Percentiles rank a stretch among this genome's conserved stretches.
Evolutionary conservation across 2,113 vertebrate species (phyloP).

Genomic region (Dinomys branickii): DNA sequence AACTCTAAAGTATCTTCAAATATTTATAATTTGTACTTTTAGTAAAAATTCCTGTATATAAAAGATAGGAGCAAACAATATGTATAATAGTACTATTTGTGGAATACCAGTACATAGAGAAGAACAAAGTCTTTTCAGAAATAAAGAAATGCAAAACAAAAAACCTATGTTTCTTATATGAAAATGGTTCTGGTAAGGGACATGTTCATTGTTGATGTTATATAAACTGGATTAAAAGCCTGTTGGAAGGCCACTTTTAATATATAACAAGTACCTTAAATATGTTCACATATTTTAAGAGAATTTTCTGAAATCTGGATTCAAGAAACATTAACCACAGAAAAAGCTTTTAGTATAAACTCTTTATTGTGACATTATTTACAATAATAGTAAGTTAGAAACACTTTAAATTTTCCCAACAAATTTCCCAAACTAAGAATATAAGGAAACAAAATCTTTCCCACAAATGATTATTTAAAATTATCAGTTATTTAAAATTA

Average conservation of each 20-base stretch:
- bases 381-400: constrained; percentile 32
- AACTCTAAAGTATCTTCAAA: not conserved
- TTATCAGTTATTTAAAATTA: not conserved
- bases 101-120: not conserved
- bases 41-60: not conserved
- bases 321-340: not conserved
- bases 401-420: not conserved
- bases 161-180: not conserved
- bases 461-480: not conserved
- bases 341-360: not conserved
- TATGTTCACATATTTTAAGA: constrained; percentile 24
- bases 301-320: constrained; percentile 31
- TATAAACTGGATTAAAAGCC: not conserved
- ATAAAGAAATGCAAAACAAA: not conserved
- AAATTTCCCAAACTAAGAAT: not conserved
- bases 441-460: constrained; percentile 1
- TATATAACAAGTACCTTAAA: constrained; percentile 24
- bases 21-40: not conserved
- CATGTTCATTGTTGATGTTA: not conserved
- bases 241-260: constrained; percentile 36
- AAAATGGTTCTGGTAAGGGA: not conserved
- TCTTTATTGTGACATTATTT: constrained; percentile 23
- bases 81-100: not conserved
- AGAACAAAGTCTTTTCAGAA: not conserved
- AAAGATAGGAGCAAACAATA: not conserved